Evolutionary conservation across 2,888 invertebrate genomes (phyloP).

Genomic region (Drosophila pegasa): DNA sequence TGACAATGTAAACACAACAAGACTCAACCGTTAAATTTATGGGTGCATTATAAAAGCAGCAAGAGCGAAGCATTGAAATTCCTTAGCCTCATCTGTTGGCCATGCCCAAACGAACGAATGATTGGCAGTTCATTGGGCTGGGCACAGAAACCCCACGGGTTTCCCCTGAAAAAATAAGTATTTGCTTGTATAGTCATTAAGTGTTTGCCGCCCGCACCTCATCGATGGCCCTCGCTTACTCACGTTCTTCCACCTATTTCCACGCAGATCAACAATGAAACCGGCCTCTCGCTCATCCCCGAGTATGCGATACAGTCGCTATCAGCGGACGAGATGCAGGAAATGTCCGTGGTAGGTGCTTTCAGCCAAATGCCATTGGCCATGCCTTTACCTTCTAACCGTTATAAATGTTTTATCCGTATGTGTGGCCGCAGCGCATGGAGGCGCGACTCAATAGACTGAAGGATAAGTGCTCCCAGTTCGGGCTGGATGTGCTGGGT

Average conservation of each 20-base stretch:
- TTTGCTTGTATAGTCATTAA: slow-evolving; percentile 43
- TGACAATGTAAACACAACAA: slow-evolving; percentile 41
- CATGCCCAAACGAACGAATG: slow-evolving; percentile 29
- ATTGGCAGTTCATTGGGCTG: slow-evolving; percentile 63
- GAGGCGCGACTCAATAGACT: slow-evolving; percentile 83
- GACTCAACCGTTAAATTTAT: slow-evolving; percentile 42
- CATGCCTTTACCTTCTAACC: neutral
- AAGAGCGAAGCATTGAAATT: slow-evolving; percentile 31
- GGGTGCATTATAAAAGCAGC: slow-evolving; percentile 33
- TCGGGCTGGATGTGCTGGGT: slow-evolving; percentile 84
- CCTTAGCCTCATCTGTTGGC: slow-evolving; percentile 14
- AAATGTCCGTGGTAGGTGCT: slow-evolving; percentile 69
- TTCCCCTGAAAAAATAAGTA: slow-evolving; percentile 6
- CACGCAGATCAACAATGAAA: slow-evolving; percentile 83
- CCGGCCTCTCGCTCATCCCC: slow-evolving; percentile 83
- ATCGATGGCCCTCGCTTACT: slow-evolving; percentile 17
- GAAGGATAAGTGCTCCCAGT: slow-evolving; percentile 83
- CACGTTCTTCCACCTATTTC: slow-evolving; percentile 13
- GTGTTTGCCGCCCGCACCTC: slow-evolving; percentile 16
- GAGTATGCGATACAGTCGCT: slow-evolving; percentile 84
- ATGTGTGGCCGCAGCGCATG: slow-evolving; percentile 82
- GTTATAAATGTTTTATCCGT: neutral
- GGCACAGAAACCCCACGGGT: slow-evolving; percentile 19
- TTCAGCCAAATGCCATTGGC: neutral
- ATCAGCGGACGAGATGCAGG: slow-evolving; percentile 83